Percentiles rank a stretch among this genome's conserved stretches.
These are phyloP conservation scores for Mormoops blainvillei DNA, from an alignment of 2,113 vertebrate genomes.

Conservation along the genomic window DNA sequence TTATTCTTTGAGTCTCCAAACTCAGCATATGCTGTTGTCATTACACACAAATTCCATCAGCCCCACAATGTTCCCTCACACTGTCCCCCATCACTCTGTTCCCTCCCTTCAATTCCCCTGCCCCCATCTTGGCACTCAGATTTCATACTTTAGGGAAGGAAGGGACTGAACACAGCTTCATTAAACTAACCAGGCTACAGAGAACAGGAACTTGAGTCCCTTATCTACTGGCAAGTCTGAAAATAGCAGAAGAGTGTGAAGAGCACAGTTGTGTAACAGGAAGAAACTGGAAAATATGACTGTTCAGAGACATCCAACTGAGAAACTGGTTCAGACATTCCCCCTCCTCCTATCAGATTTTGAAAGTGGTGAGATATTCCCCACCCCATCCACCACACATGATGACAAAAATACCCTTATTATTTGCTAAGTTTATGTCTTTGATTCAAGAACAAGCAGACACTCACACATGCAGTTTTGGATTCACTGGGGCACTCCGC, in stretches of 20 bases:
- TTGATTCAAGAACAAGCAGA: not conserved
- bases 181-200: not conserved
- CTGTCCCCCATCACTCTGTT: not conserved
- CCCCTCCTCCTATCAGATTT: not conserved
- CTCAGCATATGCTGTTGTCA: not conserved
- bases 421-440: not conserved
- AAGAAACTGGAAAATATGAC: not conserved
- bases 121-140: not conserved
- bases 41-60: not conserved
- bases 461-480: not conserved
- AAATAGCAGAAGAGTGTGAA: not conserved
- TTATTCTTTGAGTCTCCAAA: not conserved
- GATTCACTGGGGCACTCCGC: not conserved
- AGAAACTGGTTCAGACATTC: not conserved
- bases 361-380: not conserved
- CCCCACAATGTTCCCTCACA: not conserved
- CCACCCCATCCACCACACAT: not conserved
- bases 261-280: not conserved
- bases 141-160: not conserved
- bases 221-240: not conserved
- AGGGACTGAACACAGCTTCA: not conserved
- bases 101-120: not conserved
- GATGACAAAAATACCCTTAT: not conserved
- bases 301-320: constrained; percentile 5
- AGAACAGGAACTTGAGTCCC: not conserved